These are phyloP conservation scores for Harpagifer antarcticus DNA, from an alignment of 2,797 vertebrate species.

Conservation along the genomic window DNA sequence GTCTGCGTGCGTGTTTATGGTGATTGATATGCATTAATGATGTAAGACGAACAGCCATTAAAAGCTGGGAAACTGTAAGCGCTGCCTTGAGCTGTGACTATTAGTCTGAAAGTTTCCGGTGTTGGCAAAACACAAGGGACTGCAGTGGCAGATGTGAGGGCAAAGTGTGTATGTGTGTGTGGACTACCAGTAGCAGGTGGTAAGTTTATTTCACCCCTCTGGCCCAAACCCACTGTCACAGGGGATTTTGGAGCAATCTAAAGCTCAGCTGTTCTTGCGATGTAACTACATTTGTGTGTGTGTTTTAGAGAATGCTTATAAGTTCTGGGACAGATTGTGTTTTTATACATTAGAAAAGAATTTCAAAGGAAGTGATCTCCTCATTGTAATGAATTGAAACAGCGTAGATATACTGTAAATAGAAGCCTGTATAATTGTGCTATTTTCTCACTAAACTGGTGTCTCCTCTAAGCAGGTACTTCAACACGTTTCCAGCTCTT, in stretches of 20 bases:
- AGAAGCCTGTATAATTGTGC: slow-evolving; percentile 18
- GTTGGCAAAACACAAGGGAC: slow-evolving; percentile 77
- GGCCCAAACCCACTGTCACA: slow-evolving; percentile 70
- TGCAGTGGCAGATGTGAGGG: slow-evolving; percentile 76
- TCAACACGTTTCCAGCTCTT: slow-evolving; percentile 35
- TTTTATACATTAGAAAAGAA: slow-evolving; percentile 39
- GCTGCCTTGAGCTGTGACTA: slow-evolving; percentile 76
- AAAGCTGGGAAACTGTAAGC: slow-evolving; percentile 76
- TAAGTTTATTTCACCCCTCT: slow-evolving; percentile 83
- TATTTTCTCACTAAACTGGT: background rate
- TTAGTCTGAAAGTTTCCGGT: slow-evolving; percentile 79
- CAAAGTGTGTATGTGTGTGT: slow-evolving; percentile 36
- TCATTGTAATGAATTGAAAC: slow-evolving; percentile 37
- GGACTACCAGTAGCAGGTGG: slow-evolving; percentile 85
- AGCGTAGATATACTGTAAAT: slow-evolving; percentile 7
- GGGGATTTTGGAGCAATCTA: slow-evolving; percentile 72
- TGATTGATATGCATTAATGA: slow-evolving; percentile 82
- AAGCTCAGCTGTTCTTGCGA: slow-evolving; percentile 75
- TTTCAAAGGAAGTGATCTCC: slow-evolving; percentile 50
- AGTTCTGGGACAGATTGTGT: slow-evolving; percentile 60
- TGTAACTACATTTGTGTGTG: slow-evolving; percentile 63
- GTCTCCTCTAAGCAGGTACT: slow-evolving; percentile 22
- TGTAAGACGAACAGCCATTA: slow-evolving; percentile 75
- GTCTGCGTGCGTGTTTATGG: slow-evolving; percentile 59
- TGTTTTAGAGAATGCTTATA: slow-evolving; percentile 50